Evolutionary conservation across 2,797 vertebrate species (phyloP).

Genomic region (Scleropages formosus): DNA sequence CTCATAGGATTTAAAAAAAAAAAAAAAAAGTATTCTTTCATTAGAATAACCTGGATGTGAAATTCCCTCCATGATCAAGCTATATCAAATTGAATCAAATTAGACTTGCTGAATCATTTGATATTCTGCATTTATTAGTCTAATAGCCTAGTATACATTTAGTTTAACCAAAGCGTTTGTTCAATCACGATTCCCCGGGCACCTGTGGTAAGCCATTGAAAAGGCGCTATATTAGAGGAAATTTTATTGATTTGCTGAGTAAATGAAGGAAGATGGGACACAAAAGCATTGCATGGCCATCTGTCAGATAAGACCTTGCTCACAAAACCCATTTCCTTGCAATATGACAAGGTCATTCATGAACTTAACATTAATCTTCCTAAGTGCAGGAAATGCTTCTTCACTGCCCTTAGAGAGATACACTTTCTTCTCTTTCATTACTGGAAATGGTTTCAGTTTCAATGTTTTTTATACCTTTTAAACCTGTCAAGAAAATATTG

Average conservation of each 20-base stretch:
- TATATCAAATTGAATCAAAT: constrained; percentile 28
- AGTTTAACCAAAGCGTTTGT: constrained; percentile 26
- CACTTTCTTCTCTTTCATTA: constrained; percentile 44
- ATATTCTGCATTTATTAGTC: constrained; percentile 21
- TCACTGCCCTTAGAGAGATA: constrained; percentile 28
- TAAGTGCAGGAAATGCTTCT: constrained; percentile 46
- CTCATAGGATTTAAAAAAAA: neutral
- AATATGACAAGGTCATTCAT: constrained; percentile 51
- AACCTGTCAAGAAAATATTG: neutral
- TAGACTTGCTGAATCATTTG: constrained; percentile 29
- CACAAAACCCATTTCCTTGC: constrained; percentile 27
- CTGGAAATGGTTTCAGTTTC: constrained; percentile 42
- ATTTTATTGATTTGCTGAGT: constrained; percentile 29
- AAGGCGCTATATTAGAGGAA: constrained; percentile 21
- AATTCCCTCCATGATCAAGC: constrained; percentile 10
- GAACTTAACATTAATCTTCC: constrained; percentile 57
- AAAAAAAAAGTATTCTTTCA: neutral
- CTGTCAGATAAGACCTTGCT: constrained; percentile 44
- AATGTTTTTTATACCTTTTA: neutral
- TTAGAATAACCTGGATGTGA: constrained; percentile 8
- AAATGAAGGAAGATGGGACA: constrained; percentile 37
- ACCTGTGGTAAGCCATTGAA: constrained; percentile 21
- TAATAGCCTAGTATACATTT: constrained; percentile 29
- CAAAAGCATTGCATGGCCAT: constrained; percentile 34
- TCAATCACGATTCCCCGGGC: constrained; percentile 7